Percentiles rank a stretch among this genome's conserved stretches.
phyloP scores from a whole-genome alignment of 2,888 invertebrate genomes.

The Clistopyga incitator region DNA sequence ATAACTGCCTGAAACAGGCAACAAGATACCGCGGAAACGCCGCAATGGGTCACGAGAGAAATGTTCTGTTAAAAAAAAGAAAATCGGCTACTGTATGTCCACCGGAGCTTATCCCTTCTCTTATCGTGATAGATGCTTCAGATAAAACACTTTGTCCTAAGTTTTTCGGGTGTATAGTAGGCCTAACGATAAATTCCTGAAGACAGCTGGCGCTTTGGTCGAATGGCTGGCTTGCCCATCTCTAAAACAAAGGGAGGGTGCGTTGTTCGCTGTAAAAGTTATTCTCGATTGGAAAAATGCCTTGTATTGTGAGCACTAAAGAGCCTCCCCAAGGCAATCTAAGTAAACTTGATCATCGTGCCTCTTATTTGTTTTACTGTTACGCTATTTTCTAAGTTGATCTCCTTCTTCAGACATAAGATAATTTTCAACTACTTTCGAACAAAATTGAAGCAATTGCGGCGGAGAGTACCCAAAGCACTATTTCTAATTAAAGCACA shows the following conservation, averaged over 20 bases:
- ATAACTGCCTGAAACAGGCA: not conserved
- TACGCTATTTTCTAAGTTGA: too few relatives aligned
- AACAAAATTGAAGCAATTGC: too few relatives aligned
- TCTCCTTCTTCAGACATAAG: too few relatives aligned
- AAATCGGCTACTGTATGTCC: not conserved
- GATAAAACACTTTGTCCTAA: slow-evolving; percentile 37
- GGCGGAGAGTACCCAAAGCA: too few relatives aligned
- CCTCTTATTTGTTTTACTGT: too few relatives aligned
- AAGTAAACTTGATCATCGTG: too few relatives aligned
- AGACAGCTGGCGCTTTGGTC: not conserved
- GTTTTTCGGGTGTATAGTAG: slow-evolving; percentile 3
- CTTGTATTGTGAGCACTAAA: too few relatives aligned
- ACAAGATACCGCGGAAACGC: not conserved
- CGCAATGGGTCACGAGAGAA: not conserved
- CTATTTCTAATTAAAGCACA: too few relatives aligned
- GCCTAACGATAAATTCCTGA: slow-evolving; percentile 4
- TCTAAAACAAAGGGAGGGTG: not conserved
- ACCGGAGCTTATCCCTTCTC: slow-evolving; percentile 24
- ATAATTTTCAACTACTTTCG: too few relatives aligned
- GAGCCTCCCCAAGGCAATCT: too few relatives aligned
- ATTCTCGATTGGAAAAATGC: too few relatives aligned
- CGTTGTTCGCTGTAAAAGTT: too few relatives aligned
- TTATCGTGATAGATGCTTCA: slow-evolving; percentile 32
- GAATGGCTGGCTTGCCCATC: not conserved
- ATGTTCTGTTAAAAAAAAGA: slow-evolving; percentile 1